Evolutionary conservation across 2,113 vertebrate species (phyloP).

Genomic region (Nannobrachium achirus): DNA sequence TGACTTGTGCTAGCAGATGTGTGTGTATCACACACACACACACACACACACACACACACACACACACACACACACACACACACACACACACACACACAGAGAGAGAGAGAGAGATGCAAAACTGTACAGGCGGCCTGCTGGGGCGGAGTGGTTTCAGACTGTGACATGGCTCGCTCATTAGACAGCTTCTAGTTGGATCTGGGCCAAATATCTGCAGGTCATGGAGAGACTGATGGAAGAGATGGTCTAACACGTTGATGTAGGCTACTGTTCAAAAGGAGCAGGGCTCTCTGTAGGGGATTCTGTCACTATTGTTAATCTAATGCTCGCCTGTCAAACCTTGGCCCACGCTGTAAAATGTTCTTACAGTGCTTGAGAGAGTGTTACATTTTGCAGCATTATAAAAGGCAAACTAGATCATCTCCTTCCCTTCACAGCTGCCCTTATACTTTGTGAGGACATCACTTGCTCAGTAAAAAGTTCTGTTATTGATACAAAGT

Average conservation of each 20-base stretch:
- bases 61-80: slow-evolving; percentile 23
- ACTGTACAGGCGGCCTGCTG: slow-evolving; percentile 60
- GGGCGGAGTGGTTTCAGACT: slow-evolving; percentile 61
- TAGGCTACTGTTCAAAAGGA: slow-evolving; percentile 48
- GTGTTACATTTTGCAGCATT: neutral
- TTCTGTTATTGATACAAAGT: no score
- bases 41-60: slow-evolving; percentile 17
- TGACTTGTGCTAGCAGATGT: neutral
- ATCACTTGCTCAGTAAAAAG: no score
- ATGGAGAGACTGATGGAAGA: slow-evolving; percentile 70
- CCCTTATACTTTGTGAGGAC: no score
- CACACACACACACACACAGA: neutral
- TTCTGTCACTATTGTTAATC: slow-evolving; percentile 15
- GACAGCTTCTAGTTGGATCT: slow-evolving; percentile 68
- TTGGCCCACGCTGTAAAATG: neutral
- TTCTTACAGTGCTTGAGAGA: neutral
- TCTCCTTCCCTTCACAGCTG: neutral
- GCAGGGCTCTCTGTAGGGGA: slow-evolving; percentile 35
- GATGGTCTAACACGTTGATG: slow-evolving; percentile 50
- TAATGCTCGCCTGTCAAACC: neutral
- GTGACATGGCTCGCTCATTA: slow-evolving; percentile 76
- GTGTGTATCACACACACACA: slow-evolving; percentile 11
- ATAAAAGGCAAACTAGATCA: neutral
- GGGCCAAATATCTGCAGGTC: slow-evolving; percentile 74
- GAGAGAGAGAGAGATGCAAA: slow-evolving; percentile 25